Evolutionary conservation across 2,113 vertebrate genomes (phyloP).

Genomic region (Oncorhynchus gorbuscha): DNA sequence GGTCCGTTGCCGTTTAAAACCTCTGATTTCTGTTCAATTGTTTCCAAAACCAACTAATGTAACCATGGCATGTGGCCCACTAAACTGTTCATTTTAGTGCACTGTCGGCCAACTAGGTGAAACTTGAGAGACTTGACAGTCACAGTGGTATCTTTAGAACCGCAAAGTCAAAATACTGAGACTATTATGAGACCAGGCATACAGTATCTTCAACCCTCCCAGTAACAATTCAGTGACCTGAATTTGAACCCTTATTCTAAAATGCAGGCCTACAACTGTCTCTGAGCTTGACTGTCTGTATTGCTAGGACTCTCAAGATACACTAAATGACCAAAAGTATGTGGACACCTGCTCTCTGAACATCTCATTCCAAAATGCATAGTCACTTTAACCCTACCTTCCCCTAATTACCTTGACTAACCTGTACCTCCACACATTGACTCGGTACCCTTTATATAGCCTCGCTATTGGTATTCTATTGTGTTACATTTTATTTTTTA

Average conservation of each 20-base stretch:
- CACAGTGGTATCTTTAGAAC: background rate
- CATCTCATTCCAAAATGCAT: no score
- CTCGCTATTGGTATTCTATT: no score
- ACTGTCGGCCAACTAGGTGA: background rate
- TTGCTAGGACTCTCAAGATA: no score
- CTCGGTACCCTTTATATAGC: no score
- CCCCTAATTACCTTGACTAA: no score
- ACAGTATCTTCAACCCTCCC: background rate
- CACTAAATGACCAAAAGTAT: no score
- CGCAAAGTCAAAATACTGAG: no score
- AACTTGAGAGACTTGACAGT: background rate
- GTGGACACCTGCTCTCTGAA: no score
- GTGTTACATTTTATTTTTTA: no score
- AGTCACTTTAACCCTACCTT: no score
- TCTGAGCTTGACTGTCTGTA: background rate
- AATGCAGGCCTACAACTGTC: conserved; percentile 27
- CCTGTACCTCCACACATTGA: no score
- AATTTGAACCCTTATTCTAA: conserved; percentile 24
- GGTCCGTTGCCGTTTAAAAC: conserved; percentile 15
- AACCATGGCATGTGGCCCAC: background rate
- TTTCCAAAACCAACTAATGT: background rate
- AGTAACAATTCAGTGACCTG: conserved; percentile 5
- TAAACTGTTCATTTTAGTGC: background rate
- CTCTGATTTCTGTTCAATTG: conserved; percentile 18
- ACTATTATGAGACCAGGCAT: no score